phyloP scores from a whole-genome alignment of 2,797 vertebrate genomes.

The Semotilus atromaculatus region DNA sequence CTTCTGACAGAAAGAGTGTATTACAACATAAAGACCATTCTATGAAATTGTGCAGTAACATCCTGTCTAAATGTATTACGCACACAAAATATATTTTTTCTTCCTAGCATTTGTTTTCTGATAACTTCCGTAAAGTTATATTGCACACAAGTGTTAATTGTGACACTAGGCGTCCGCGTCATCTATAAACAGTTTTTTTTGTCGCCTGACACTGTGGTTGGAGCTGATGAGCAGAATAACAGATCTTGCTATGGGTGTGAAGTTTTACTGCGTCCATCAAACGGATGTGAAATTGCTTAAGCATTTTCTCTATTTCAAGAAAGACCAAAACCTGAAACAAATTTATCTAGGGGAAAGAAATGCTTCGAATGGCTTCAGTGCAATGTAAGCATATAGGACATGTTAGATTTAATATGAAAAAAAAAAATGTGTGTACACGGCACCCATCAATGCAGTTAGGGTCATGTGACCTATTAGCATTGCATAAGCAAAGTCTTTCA shows the following conservation, averaged over 20 bases:
- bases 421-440: too few species aligned
- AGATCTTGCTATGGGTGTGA: background rate
- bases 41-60: background rate
- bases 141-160: background rate
- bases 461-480: too few species aligned
- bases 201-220: background rate
- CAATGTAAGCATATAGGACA: too few species aligned
- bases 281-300: background rate
- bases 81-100: too few species aligned
- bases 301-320: background rate
- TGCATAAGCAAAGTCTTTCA: too few species aligned
- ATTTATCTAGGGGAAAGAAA: too few species aligned
- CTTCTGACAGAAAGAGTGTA: constrained; percentile 1
- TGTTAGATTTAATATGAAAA: too few species aligned
- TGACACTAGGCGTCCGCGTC: background rate
- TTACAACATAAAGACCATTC: background rate
- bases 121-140: background rate
- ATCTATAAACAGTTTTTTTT: background rate
- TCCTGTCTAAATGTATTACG: too few species aligned
- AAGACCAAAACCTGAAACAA: too few species aligned
- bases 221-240: background rate
- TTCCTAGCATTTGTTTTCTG: too few species aligned
- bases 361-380: too few species aligned
- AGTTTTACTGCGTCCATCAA: background rate
- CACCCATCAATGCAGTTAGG: too few species aligned